These are phyloP conservation scores for Hydropsyche tenuis DNA, from an alignment of 1,140 invertebrate species.

Conservation along the genomic window DNA sequence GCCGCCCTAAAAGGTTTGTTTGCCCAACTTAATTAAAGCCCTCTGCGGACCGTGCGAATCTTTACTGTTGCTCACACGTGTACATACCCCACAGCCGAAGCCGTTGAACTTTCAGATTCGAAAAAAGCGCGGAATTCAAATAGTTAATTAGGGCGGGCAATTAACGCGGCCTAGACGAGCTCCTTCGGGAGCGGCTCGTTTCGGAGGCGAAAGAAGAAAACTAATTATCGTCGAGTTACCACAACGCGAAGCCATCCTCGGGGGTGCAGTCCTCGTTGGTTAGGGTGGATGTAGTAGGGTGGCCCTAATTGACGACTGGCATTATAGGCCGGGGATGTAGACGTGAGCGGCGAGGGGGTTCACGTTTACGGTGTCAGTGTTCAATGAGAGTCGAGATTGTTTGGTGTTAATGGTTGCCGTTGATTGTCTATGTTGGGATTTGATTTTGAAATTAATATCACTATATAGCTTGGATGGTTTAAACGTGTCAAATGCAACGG, in stretches of 20 bases:
- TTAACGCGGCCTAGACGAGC: slow-evolving; percentile 1
- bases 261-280: no score
- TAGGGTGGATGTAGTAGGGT: no score
- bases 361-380: not conserved
- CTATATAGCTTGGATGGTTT: no score
- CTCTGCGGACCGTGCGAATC: not conserved
- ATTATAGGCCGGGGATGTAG: not conserved
- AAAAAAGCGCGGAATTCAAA: not conserved
- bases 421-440: no score
- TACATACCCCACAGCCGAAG: not conserved
- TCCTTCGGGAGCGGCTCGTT: not conserved
- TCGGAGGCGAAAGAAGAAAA: slow-evolving; percentile 16
- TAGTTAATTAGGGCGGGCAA: slow-evolving; percentile 11
- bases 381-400: not conserved
- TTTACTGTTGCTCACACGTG: not conserved
- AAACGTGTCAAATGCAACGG: no score
- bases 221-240: slow-evolving; percentile 28
- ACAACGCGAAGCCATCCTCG: not conserved
- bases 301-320: slow-evolving; percentile 22
- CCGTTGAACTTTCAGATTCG: not conserved
- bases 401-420: no score
- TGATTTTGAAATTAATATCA: no score
- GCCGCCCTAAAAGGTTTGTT: slow-evolving; percentile 26
- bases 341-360: not conserved
- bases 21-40: slow-evolving; percentile 32